Base-by-base conservation (phyloP, 2,797 vertebrate species). In the Epinephelus malabaricus region DNA sequence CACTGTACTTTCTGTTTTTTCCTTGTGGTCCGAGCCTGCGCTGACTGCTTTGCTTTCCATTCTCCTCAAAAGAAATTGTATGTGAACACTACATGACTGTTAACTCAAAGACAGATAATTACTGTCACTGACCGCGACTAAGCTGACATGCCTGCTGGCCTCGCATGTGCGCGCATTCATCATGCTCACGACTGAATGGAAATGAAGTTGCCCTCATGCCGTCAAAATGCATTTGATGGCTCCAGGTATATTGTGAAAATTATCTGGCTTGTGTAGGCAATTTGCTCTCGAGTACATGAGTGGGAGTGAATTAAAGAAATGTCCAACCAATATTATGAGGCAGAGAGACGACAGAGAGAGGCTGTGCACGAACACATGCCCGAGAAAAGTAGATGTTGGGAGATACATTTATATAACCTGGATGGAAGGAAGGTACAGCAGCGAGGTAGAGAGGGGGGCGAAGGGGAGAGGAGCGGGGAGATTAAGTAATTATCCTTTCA, bases 401-500 rank as follows among this genome's bases (percentile, higher is more conserved):
- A 80, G 81, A 94, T 89, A 92, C 93, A 96, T 98, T 97, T 97
- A 94, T 95, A 97, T 97, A 98, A 97, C 96, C 96, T 92, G 91
- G 94, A 93, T 96, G 95, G 93, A 55, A 72, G 74, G 70, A 68
- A 73, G 76, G 81, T 50, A 78, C 58, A 81, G 86, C 58, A 45
- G 75, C 40, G 74, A 86, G 86, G 71, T 70, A 86, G 81, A 80
- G 50, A 67, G 78, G 67, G 73, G 75, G 81, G 76, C 1, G 71
- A 51, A 68, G 81, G 88, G 79, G 69, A 83, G 78, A 87, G 82
- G 88, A 86, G 92, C 92, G 92, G 94, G 94, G 94, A 96, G 96
- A 97, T 97, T 96, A 96, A 97, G 91, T 96, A 97, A 98, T 98
- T 98, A 98, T 97, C 96, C 95, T 97, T 98, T 97, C 96, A 97